Evolutionary conservation across 2,888 invertebrate genomes (phyloP).

Genomic region (Acronicta aceris): DNA sequence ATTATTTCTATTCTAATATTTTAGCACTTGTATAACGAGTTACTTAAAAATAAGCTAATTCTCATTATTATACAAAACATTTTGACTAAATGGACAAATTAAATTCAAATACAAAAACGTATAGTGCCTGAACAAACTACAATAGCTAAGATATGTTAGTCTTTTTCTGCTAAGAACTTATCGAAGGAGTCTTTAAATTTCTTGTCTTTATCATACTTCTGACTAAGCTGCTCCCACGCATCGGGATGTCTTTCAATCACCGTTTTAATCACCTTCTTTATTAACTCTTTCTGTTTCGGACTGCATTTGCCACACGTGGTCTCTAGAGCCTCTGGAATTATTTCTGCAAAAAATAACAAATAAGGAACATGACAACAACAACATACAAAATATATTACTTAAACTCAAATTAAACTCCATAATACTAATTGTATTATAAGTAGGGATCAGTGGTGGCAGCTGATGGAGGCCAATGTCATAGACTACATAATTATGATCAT

Average conservation of each 20-base stretch:
- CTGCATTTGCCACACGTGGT: conserved; percentile 92
- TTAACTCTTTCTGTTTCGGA: conserved; percentile 90
- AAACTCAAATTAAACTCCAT: too few species aligned
- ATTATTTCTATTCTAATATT: not conserved
- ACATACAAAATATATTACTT: too few species aligned
- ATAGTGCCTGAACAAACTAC: conserved; percentile 12
- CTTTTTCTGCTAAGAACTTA: conserved; percentile 74
- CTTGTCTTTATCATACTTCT: conserved; percentile 92
- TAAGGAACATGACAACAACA: not conserved
- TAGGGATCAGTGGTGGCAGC: too few species aligned
- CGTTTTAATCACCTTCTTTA: conserved; percentile 89
- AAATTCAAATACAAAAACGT: not conserved
- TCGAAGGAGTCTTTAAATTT: conserved; percentile 90
- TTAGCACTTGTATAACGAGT: not conserved
- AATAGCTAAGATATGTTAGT: conserved; percentile 58
- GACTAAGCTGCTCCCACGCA: conserved; percentile 90
- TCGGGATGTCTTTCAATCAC: conserved; percentile 91
- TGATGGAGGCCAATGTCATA: too few species aligned
- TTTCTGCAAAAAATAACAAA: conserved; percentile 81
- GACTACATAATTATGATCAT: too few species aligned
- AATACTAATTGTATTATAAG: too few species aligned
- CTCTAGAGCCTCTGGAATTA: conserved; percentile 91
- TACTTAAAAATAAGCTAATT: too few species aligned
- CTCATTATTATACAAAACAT: not conserved
- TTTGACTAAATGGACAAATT: not conserved